These are phyloP conservation scores for Oplegnathus fasciatus DNA, from an alignment of 2,113 vertebrate species.

Conservation along the genomic window DNA sequence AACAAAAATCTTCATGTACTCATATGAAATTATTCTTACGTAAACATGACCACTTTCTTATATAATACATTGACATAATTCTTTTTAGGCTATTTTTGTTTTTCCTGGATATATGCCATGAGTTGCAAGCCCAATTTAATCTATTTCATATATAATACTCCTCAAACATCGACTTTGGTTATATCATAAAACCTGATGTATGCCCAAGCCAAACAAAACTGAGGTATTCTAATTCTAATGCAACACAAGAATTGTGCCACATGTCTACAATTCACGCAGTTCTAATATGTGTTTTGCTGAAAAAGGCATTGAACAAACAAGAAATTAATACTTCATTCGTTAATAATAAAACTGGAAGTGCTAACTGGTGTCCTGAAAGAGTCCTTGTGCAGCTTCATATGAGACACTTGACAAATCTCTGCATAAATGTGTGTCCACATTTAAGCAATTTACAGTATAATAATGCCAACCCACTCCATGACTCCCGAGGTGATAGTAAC, in stretches of 20 bases:
- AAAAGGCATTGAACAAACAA: not conserved
- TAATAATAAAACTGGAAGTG: not conserved
- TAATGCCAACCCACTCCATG: conserved; percentile 25
- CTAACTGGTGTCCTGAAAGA: not conserved
- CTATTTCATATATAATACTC: not conserved
- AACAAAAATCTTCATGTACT: not conserved
- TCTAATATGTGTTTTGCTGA: not conserved
- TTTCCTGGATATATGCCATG: not conserved
- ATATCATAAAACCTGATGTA: not conserved
- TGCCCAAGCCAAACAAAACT: not conserved
- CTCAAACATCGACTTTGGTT: not conserved
- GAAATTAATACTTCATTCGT: not conserved
- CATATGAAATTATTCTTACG: conserved; percentile 1
- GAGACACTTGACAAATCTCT: conserved; percentile 8
- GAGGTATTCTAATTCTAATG: too few species aligned
- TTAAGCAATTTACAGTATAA: conserved; percentile 13
- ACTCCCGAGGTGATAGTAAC: conserved; percentile 43
- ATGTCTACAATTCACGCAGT: too few species aligned
- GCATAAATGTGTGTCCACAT: conserved; percentile 8
- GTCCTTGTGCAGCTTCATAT: not conserved
- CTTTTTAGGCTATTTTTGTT: not conserved
- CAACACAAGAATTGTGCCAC: not conserved
- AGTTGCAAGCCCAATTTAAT: conserved; percentile 7
- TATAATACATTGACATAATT: not conserved
- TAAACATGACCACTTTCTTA: conserved; percentile 16